Conservation (phyloP, 2,113 vertebrate species). For the Scalopus aquaticus region DNA sequence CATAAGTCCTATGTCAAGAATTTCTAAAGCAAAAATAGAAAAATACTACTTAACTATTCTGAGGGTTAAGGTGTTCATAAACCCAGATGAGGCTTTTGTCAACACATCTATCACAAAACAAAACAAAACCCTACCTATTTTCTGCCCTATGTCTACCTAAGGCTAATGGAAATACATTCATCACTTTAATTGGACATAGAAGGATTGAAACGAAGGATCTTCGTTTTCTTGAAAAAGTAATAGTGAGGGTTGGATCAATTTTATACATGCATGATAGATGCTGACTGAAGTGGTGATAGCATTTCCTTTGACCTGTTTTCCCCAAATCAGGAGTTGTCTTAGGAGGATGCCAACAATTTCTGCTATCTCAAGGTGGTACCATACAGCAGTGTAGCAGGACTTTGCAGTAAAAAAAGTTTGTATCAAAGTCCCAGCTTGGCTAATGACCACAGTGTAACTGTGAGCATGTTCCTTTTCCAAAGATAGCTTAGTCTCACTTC, state of each 20-base stretch:
- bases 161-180: background rate
- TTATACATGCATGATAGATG: background rate
- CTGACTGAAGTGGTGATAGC: background rate
- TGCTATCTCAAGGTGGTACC: background rate
- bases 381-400: background rate
- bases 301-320: background rate
- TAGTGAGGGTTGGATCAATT: background rate
- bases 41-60: background rate
- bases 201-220: background rate
- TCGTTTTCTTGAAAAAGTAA: background rate
- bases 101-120: background rate
- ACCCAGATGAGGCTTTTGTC: background rate
- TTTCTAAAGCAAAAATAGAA: conserved; percentile 23
- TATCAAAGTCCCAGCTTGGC: background rate
- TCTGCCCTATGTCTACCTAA: background rate
- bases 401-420: background rate
- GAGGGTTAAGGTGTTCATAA: conserved; percentile 6
- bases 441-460: background rate
- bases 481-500: background rate
- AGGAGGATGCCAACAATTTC: background rate
- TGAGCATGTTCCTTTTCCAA: background rate
- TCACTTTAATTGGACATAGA: conserved; percentile 33
- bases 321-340: background rate
- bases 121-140: background rate
- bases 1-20: background rate